Conservation (phyloP, 2,888 invertebrate species). For the Drosophila bunnanda region DNA sequence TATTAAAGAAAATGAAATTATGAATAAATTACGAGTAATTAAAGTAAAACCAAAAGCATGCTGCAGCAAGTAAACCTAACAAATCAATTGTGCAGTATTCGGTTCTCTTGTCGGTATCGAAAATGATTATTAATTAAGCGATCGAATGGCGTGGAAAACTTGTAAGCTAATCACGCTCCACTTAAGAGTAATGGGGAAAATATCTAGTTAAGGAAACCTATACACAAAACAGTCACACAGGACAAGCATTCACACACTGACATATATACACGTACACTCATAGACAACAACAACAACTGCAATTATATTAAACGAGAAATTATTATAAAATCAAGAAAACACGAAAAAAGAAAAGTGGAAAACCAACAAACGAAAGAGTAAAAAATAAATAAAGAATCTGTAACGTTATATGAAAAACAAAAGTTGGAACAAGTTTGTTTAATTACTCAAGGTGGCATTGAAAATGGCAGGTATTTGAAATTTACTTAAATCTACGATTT, state of each 20-base stretch:
- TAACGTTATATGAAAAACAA: constrained; percentile 84
- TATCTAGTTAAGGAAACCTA: constrained; percentile 67
- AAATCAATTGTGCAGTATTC: constrained; percentile 50
- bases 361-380: constrained; percentile 59
- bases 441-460: not conserved
- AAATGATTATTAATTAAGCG: constrained; percentile 47
- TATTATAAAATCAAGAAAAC: constrained; percentile 68
- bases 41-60: constrained; percentile 44
- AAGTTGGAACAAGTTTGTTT: constrained; percentile 41
- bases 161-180: constrained; percentile 42
- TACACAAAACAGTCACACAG: constrained; percentile 55
- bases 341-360: constrained; percentile 57
- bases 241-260: constrained; percentile 34
- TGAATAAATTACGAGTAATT: constrained; percentile 75
- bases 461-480: not conserved
- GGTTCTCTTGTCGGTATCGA: constrained; percentile 50
- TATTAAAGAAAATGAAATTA: constrained; percentile 64
- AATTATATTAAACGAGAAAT: constrained; percentile 74
- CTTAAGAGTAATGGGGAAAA: constrained; percentile 50
- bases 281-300: constrained; percentile 63
- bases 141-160: constrained; percentile 38
- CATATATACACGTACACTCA: constrained; percentile 51
- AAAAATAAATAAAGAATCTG: constrained; percentile 82
- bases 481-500: not conserved
- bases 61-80: constrained; percentile 61